Evolutionary conservation across 2,113 vertebrate genomes (phyloP).

Genomic region (Opisthocomus hoazin): DNA sequence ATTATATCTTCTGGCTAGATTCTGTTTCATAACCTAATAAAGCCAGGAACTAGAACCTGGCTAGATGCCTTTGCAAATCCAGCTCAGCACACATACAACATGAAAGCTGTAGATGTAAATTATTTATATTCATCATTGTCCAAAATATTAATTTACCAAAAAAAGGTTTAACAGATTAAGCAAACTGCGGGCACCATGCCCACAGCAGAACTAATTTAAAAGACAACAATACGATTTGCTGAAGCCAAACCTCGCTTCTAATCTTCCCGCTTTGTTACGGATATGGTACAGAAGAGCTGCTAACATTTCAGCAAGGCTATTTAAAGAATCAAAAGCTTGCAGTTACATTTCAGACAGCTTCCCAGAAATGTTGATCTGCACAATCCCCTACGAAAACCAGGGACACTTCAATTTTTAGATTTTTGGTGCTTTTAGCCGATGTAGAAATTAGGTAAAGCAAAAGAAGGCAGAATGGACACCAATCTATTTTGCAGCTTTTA

Average conservation of each 20-base stretch:
- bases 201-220: slow-evolving; percentile 9
- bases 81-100: not conserved
- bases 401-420: not conserved
- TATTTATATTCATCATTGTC: slow-evolving; percentile 46
- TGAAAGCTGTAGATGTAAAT: slow-evolving; percentile 10
- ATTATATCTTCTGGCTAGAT: slow-evolving; percentile 30
- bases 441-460: not conserved
- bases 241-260: not conserved
- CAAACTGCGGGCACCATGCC: not conserved
- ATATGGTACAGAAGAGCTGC: not conserved
- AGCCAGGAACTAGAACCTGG: slow-evolving; percentile 31
- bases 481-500: not conserved
- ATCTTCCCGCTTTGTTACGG: not conserved
- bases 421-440: not conserved
- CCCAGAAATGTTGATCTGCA: not conserved
- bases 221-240: not conserved
- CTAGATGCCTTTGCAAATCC: slow-evolving; percentile 6
- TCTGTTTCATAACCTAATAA: slow-evolving; percentile 52
- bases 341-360: not conserved
- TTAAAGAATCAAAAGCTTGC: slow-evolving; percentile 1
- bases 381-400: not conserved
- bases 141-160: slow-evolving; percentile 15
- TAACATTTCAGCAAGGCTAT: not conserved
- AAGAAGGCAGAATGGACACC: not conserved
- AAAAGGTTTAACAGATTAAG: slow-evolving; percentile 33